Conservation (phyloP, 2,113 vertebrate species). For the Ornithorhynchus anatinus region DNA sequence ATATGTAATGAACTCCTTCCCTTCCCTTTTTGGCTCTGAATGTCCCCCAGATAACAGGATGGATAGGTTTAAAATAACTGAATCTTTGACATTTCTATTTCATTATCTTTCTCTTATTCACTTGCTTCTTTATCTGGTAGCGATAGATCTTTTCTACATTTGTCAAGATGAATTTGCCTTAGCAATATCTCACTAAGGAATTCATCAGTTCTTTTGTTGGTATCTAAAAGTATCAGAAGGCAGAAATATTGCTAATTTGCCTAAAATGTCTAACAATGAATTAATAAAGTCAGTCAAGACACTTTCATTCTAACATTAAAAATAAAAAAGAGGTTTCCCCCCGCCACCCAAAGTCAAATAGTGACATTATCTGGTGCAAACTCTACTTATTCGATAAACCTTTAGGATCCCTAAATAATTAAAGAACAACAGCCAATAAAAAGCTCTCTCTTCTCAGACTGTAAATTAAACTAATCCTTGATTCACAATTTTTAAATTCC, state of each 20-base stretch:
- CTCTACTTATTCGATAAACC: background rate
- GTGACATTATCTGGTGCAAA: background rate
- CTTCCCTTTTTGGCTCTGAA: no score
- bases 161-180: slow-evolving; percentile 8
- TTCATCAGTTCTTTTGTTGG: background rate
- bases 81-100: background rate
- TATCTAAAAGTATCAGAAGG: slow-evolving; percentile 29
- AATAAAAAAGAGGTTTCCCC: background rate
- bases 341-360: slow-evolving; percentile 4
- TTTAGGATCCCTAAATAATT: background rate
- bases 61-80: no score
- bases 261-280: slow-evolving; percentile 41
- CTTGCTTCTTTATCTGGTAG: slow-evolving; percentile 32
- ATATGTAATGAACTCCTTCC: background rate
- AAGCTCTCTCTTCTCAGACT: background rate
- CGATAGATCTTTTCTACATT: background rate
- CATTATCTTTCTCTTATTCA: background rate
- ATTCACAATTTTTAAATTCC: background rate
- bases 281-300: slow-evolving; percentile 1
- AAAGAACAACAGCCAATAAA: slow-evolving; percentile 5
- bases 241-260: background rate
- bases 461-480: background rate
- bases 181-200: slow-evolving; percentile 32
- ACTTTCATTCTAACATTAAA: background rate
- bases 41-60: no score